Evolutionary conservation across 2,888 invertebrate species (phyloP).

Genomic region (Nycteola revayana): DNA sequence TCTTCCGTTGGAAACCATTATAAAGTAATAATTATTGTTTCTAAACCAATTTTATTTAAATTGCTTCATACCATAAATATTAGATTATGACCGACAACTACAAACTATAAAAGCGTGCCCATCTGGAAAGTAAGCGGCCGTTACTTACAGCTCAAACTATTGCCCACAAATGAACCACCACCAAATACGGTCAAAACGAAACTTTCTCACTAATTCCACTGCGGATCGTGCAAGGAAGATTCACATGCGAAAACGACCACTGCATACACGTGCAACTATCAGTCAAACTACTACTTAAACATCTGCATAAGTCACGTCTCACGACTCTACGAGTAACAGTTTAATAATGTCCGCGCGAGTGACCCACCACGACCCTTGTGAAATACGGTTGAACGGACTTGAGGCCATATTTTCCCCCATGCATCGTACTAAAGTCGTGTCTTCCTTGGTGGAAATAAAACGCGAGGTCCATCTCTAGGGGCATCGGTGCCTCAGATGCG

Average conservation of each 20-base stretch:
- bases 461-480: constrained; percentile 80
- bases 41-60: no score
- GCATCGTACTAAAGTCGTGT: constrained; percentile 78
- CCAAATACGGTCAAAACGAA: constrained; percentile 47
- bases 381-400: constrained; percentile 79
- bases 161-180: constrained; percentile 4
- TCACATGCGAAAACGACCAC: constrained; percentile 73
- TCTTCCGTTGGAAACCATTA: no score
- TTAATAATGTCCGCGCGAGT: constrained; percentile 78
- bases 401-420: constrained; percentile 77
- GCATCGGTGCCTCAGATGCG: constrained; percentile 79
- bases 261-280: constrained; percentile 74
- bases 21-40: no score
- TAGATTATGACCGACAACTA: no score
- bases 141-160: no score
- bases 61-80: no score
- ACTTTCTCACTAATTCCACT: constrained; percentile 70
- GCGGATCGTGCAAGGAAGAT: constrained; percentile 69
- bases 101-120: neutral
- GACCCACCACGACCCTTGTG: constrained; percentile 71
- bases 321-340: constrained; percentile 75
- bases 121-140: constrained; percentile 3
- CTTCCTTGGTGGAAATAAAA: constrained; percentile 81
- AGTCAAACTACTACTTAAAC: constrained; percentile 78
- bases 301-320: constrained; percentile 80